Percentiles rank a stretch among this genome's conserved stretches.
phyloP scores from a whole-genome alignment of 2,113 vertebrate genomes.

The Mirounga angustirostris region DNA sequence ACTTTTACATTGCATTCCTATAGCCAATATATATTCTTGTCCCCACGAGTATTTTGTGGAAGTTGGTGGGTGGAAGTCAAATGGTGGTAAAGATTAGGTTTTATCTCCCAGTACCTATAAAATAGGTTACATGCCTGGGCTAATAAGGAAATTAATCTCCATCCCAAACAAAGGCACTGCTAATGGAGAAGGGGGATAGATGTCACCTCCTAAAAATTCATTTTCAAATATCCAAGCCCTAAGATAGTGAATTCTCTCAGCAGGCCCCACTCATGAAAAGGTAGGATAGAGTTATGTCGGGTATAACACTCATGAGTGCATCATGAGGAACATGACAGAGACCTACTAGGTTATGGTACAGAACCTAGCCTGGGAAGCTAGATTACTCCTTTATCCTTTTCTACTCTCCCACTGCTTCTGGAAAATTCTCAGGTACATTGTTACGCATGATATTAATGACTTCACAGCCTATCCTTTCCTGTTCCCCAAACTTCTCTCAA shows the following conservation, averaged over 20 bases:
- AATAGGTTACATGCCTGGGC: neutral
- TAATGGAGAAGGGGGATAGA: neutral
- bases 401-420: too few species aligned
- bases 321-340: accelerated
- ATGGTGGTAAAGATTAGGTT: neutral
- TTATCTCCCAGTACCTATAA: neutral
- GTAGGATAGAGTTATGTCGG: neutral
- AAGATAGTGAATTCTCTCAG: neutral
- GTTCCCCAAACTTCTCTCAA: neutral
- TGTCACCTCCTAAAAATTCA: neutral
- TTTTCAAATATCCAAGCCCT: neutral
- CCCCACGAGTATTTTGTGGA: neutral
- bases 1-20: neutral
- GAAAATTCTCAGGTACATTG: neutral
- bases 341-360: accelerated
- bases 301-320: accelerated
- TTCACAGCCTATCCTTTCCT: neutral
- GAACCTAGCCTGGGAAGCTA: too few species aligned
- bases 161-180: neutral
- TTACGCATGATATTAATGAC: neutral
- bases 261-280: neutral
- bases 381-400: neutral
- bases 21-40: accelerated
- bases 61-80: neutral
- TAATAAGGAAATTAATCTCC: neutral